Percentiles rank a stretch among this genome's conserved stretches.
phyloP scores from a whole-genome alignment of 2,113 vertebrate genomes.

The Tetrax tetrax region DNA sequence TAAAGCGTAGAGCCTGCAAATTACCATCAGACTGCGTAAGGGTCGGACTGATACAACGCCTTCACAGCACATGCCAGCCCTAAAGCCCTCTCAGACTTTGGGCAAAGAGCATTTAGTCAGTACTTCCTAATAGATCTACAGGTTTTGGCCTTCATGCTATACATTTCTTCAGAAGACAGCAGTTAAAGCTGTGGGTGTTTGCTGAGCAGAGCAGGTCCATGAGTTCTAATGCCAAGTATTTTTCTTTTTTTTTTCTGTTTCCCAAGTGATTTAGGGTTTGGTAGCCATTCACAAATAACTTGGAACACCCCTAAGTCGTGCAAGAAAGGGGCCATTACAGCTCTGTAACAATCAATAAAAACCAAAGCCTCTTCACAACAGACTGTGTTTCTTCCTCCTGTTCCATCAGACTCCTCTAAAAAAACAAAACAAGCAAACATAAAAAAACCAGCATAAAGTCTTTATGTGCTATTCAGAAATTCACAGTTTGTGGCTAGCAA shows the following conservation, averaged over 20 bases:
- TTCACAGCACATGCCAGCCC: background rate
- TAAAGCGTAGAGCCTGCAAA: background rate
- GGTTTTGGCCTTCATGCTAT: background rate
- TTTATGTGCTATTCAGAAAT: background rate
- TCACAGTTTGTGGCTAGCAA: background rate
- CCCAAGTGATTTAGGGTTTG: background rate
- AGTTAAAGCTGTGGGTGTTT: background rate
- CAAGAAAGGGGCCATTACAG: background rate
- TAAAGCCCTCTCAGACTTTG: background rate
- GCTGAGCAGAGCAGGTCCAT: background rate
- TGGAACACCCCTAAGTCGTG: background rate
- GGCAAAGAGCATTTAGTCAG: background rate
- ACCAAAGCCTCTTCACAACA: background rate
- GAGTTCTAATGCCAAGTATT: background rate
- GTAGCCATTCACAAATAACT: background rate
- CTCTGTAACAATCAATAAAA: background rate
- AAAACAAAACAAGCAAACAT: background rate
- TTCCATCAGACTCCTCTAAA: background rate
- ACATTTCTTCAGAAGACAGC: background rate
- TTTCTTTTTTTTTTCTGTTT: background rate
- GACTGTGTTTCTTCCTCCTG: background rate
- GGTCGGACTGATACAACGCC: background rate
- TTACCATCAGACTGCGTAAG: fast-evolving
- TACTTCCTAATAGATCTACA: background rate
- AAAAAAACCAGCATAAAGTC: background rate